phyloP scores from a whole-genome alignment of 2,113 vertebrate species.

The Chionodraco myersi region DNA sequence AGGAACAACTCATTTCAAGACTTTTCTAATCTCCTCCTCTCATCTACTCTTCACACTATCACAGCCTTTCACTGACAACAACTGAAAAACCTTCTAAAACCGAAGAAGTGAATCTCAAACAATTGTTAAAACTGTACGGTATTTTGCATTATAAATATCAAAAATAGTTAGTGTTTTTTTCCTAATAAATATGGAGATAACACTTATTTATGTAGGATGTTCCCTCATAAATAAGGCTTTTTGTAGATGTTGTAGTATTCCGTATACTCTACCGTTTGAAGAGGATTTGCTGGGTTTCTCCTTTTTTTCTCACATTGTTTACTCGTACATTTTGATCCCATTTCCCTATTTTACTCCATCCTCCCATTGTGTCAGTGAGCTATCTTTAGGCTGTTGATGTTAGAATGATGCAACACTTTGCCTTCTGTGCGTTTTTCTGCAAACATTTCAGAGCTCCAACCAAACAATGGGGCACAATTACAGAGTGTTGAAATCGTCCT shows the following conservation, averaged over 20 bases:
- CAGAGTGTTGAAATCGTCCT: constrained; percentile 53
- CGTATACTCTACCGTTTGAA: constrained; percentile 28
- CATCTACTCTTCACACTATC: constrained; percentile 26
- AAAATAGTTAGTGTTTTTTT: not conserved
- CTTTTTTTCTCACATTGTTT: constrained; percentile 38
- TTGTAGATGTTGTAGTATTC: not conserved
- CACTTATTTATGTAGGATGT: not conserved
- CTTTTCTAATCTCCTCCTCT: constrained; percentile 37
- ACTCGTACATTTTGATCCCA: constrained; percentile 51
- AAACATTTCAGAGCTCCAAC: constrained; percentile 56
- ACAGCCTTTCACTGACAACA: constrained; percentile 8
- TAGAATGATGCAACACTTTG: constrained; percentile 76
- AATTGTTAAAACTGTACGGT: not conserved
- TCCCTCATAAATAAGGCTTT: not conserved
- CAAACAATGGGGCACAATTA: constrained; percentile 66
- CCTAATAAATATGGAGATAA: not conserved
- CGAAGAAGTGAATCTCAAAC: not conserved
- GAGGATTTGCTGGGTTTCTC: constrained; percentile 37
- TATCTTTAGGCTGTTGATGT: constrained; percentile 72
- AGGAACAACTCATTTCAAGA: constrained; percentile 55
- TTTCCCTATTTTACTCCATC: constrained; percentile 29
- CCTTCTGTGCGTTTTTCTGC: constrained; percentile 63
- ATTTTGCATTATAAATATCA: not conserved
- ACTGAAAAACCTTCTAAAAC: constrained; percentile 13
- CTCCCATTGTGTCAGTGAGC: constrained; percentile 58